Conservation (phyloP, 2,888 invertebrate genomes). For the Heliothis peltigera region DNA sequence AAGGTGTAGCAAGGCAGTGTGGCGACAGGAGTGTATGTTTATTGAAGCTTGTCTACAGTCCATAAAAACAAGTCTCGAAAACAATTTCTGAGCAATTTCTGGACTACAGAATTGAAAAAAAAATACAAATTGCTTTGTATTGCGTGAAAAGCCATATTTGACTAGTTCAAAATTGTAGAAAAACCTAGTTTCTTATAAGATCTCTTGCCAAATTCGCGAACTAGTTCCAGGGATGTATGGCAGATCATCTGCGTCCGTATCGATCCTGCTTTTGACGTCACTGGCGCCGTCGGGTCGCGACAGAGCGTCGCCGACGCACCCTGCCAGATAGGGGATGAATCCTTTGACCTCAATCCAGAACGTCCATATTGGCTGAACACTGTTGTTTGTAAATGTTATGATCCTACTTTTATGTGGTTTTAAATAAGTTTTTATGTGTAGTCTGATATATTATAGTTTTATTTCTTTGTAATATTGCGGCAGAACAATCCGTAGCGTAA, state of each 20-base stretch:
- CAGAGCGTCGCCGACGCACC: slow-evolving; percentile 80
- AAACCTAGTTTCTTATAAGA: slow-evolving; percentile 14
- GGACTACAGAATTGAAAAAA: neutral
- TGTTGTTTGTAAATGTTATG: slow-evolving; percentile 49
- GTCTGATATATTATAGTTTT: neutral
- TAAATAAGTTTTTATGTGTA: slow-evolving; percentile 8
- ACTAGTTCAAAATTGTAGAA: neutral
- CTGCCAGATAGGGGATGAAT: slow-evolving; percentile 73
- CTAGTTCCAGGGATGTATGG: slow-evolving; percentile 48
- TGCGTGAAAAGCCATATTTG: neutral
- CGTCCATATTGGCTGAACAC: slow-evolving; percentile 50
- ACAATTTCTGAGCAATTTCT: too few species aligned
- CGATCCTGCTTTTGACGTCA: slow-evolving; percentile 80
- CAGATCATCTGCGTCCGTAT: slow-evolving; percentile 77
- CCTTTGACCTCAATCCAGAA: slow-evolving; percentile 74
- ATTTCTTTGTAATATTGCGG: neutral
- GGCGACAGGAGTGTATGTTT: neutral
- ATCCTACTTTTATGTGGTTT: slow-evolving; percentile 29
- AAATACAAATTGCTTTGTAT: neutral
- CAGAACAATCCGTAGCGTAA: neutral
- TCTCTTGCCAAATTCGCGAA: slow-evolving; percentile 60
- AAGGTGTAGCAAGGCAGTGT: slow-evolving; percentile 1
- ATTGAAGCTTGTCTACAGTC: neutral
- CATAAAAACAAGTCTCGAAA: too few species aligned
- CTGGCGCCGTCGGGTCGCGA: slow-evolving; percentile 81